Evolutionary conservation across 2,113 vertebrate genomes (phyloP).

Genomic region (Trematomus loennbergii): DNA sequence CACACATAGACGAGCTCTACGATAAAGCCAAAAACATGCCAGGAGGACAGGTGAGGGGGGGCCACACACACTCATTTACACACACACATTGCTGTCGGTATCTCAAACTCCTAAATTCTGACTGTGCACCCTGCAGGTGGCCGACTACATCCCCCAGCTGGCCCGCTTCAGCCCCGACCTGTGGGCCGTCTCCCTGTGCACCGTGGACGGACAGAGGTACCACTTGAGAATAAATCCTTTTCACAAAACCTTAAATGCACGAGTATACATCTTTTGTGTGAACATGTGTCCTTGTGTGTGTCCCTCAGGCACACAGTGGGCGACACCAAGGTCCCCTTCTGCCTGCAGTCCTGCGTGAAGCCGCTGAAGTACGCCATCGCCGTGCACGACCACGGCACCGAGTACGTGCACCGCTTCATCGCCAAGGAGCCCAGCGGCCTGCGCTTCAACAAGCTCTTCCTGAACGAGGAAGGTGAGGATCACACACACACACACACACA

Average conservation of each 20-base stretch:
- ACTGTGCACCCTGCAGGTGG: constrained; percentile 85
- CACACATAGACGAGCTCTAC: constrained; percentile 94
- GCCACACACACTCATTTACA: no score
- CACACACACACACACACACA: no score
- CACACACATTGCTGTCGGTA: background rate
- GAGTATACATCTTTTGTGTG: no score
- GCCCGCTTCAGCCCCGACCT: constrained; percentile 98
- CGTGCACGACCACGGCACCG: constrained; percentile 96
- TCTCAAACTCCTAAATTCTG: background rate
- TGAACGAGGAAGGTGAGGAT: constrained; percentile 95
- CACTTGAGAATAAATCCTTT: no score
- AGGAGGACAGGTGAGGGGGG: constrained; percentile 90
- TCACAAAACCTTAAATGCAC: no score
- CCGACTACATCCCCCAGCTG: constrained; percentile 98
- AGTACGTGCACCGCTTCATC: constrained; percentile 97
- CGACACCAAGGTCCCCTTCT: constrained; percentile 98
- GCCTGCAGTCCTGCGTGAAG: constrained; percentile 97
- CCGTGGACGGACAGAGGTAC: constrained; percentile 97
- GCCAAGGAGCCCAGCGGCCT: constrained; percentile 98
- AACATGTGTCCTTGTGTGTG: background rate
- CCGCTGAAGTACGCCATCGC: constrained; percentile 97
- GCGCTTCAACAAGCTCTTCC: constrained; percentile 98
- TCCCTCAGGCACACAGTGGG: constrained; percentile 91
- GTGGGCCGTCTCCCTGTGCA: constrained; percentile 97
- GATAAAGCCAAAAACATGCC: constrained; percentile 92